Percentiles rank a stretch among this genome's conserved stretches.
phyloP scores from a whole-genome alignment of 2,113 vertebrate species.

The Alethe diademata region DNA sequence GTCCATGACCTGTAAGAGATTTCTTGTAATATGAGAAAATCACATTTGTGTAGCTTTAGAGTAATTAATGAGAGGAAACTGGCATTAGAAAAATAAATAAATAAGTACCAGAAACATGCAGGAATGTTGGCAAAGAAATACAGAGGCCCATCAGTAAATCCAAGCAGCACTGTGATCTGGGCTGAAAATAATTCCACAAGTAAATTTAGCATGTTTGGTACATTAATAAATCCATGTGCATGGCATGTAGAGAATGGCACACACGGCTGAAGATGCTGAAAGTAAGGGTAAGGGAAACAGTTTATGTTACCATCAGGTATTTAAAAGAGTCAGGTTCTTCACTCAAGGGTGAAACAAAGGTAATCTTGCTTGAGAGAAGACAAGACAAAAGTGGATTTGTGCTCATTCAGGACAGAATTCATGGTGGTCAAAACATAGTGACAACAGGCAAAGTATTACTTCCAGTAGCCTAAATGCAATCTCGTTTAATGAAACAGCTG shows the following conservation, averaged over 20 bases:
- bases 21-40: constrained; percentile 16
- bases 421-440: not conserved
- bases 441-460: not conserved
- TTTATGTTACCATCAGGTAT: not conserved
- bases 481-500: not conserved
- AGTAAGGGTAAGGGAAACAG: not conserved
- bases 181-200: constrained; percentile 32
- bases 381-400: not conserved
- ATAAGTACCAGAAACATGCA: constrained; percentile 8
- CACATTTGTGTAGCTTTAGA: not conserved
- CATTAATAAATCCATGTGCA: not conserved
- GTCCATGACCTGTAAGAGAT: not conserved
- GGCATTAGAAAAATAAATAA: constrained; percentile 42
- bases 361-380: not conserved
- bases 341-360: not conserved
- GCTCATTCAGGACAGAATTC: not conserved
- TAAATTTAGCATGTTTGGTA: constrained; percentile 18
- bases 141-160: not conserved
- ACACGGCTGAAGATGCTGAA: not conserved
- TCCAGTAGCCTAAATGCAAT: not conserved
- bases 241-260: not conserved
- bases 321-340: not conserved
- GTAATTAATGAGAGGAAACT: constrained; percentile 28
- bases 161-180: constrained; percentile 6
- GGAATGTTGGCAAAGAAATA: constrained; percentile 39